These are phyloP conservation scores for Paramormyrops kingsleyae DNA, from an alignment of 2,113 vertebrate genomes.

Conservation along the genomic window DNA sequence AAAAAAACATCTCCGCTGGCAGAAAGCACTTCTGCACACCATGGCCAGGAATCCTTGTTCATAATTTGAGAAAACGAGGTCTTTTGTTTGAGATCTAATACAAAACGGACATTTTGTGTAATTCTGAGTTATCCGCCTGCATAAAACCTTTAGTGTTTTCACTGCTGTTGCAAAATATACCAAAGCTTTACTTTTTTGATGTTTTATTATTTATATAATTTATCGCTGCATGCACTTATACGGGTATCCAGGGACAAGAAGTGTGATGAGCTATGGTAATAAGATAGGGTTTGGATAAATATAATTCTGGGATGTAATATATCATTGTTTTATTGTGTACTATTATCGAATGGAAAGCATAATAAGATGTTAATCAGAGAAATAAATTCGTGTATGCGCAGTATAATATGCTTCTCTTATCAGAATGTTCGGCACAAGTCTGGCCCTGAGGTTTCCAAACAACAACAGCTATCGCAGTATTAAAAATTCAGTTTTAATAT, in stretches of 20 bases:
- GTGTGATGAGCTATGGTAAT: not conserved
- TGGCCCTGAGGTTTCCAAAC: not conserved
- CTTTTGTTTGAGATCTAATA: not conserved
- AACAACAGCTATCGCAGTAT: not conserved
- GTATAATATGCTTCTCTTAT: not conserved
- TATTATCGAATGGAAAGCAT: not conserved
- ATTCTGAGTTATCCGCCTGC: not conserved
- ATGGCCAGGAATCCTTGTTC: not conserved
- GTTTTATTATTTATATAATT: not conserved
- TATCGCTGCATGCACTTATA: not conserved
- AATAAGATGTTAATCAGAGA: conserved; percentile 6
- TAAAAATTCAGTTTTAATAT: not conserved
- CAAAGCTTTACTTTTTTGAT: not conserved
- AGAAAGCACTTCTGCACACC: not conserved
- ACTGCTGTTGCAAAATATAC: not conserved
- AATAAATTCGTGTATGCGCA: not conserved
- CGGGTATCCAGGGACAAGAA: not conserved
- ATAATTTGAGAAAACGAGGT: not conserved
- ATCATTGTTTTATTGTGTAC: conserved; percentile 1
- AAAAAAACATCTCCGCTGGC: not conserved
- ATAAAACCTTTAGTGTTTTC: not conserved
- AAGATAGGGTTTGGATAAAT: not conserved
- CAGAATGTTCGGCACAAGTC: conserved; percentile 2
- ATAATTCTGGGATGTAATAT: not conserved
- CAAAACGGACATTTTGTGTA: not conserved